Conservation (phyloP, 2,888 invertebrate genomes). For the Pherbina coryleti region DNA sequence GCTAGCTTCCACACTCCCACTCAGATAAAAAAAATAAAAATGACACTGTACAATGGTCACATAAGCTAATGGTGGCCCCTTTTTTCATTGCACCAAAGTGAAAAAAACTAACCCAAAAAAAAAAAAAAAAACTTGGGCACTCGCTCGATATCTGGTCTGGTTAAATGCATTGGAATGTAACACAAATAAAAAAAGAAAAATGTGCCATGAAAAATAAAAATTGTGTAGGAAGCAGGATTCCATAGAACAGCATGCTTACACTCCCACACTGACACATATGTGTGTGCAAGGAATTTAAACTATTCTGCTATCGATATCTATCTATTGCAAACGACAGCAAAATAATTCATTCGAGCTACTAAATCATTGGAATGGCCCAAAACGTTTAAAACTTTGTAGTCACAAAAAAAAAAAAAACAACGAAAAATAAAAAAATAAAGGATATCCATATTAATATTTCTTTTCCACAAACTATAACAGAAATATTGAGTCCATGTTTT, state of each 20-base stretch:
- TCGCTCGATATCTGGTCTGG: not conserved
- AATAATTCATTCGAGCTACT: slow-evolving; percentile 26
- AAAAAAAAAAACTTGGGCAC: not conserved
- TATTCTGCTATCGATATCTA: not conserved
- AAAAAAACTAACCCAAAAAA: not conserved
- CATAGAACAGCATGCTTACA: not conserved
- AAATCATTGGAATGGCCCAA: slow-evolving; percentile 14
- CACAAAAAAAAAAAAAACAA: not conserved
- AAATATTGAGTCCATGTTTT: too few relatives aligned
- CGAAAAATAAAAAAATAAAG: not conserved
- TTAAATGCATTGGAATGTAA: not conserved
- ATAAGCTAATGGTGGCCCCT: not conserved
- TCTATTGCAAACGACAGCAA: slow-evolving; percentile 22
- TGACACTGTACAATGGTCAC: not conserved
- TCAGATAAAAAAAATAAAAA: not conserved
- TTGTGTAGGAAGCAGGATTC: not conserved
- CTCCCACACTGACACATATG: not conserved
- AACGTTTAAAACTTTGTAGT: not conserved
- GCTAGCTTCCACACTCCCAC: not conserved
- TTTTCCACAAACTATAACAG: too few relatives aligned
- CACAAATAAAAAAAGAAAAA: not conserved
- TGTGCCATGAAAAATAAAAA: not conserved
- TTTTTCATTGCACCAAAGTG: not conserved
- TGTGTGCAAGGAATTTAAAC: slow-evolving; percentile 16
- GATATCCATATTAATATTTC: not conserved